These are phyloP conservation scores for Bellardia pandia DNA, from an alignment of 2,888 invertebrate genomes.

Conservation along the genomic window DNA sequence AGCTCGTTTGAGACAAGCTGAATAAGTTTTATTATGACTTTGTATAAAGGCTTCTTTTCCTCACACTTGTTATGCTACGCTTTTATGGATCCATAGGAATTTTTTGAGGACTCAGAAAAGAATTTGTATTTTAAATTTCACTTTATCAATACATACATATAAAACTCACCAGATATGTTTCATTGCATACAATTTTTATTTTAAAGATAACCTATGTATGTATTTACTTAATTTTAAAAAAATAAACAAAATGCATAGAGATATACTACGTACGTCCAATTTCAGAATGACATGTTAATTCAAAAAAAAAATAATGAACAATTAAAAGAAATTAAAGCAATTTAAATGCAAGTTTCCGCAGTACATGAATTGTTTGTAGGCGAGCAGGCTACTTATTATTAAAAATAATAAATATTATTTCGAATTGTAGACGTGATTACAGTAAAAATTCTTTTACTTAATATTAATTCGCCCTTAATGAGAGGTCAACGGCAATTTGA, in stretches of 20 bases:
- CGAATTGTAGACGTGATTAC: too few species aligned
- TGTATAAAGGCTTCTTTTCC: not conserved
- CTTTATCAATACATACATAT: slow-evolving; percentile 16
- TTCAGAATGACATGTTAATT: not conserved
- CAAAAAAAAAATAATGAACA: not conserved
- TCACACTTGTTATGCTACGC: slow-evolving; percentile 21
- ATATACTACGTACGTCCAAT: too few species aligned
- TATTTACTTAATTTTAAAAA: slow-evolving; percentile 16
- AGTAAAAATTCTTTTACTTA: too few species aligned
- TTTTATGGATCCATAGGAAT: not conserved
- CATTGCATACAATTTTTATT: not conserved
- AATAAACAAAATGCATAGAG: slow-evolving; percentile 5
- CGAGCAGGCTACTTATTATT: too few species aligned
- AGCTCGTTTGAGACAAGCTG: slow-evolving; percentile 91
- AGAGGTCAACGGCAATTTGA: too few species aligned
- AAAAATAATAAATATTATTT: too few species aligned
- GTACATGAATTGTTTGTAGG: too few species aligned
- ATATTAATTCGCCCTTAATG: too few species aligned
- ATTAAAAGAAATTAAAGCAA: too few species aligned
- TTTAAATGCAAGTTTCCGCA: too few species aligned
- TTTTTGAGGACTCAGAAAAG: not conserved
- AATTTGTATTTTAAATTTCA: slow-evolving; percentile 47
- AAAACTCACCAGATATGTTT: slow-evolving; percentile 33
- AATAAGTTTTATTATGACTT: slow-evolving; percentile 84
- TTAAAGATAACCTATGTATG: not conserved